These are phyloP conservation scores for Phalacrocorax carbo DNA, from an alignment of 2,113 vertebrate genomes.

Conservation along the genomic window DNA sequence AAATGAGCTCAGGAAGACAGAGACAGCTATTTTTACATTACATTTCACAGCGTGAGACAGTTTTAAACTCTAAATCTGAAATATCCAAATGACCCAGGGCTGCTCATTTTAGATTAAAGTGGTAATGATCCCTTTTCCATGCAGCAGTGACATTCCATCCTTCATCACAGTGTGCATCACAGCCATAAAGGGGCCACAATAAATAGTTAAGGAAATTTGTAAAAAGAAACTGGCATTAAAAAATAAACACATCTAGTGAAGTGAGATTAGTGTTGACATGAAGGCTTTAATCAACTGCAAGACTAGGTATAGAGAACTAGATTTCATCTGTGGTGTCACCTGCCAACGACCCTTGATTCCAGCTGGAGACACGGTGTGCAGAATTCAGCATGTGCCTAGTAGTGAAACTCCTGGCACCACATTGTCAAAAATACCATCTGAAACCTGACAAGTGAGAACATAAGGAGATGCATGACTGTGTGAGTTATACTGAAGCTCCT, in stretches of 20 bases:
- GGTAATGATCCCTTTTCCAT: background rate
- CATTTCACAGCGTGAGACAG: conserved; percentile 12
- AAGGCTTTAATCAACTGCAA: conserved; percentile 62
- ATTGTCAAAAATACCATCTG: conserved; percentile 35
- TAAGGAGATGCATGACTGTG: background rate
- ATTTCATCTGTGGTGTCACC: conserved; percentile 44
- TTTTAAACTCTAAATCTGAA: conserved; percentile 52
- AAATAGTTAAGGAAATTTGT: conserved; percentile 57
- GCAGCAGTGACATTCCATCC: background rate
- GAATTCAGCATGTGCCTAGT: conserved; percentile 31
- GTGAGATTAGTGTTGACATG: conserved; percentile 62
- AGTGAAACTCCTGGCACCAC: conserved; percentile 12
- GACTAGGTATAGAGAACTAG: conserved; percentile 50
- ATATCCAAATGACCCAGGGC: conserved; percentile 20
- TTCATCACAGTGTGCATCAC: background rate
- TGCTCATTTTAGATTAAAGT: conserved; percentile 46
- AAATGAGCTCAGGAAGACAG: conserved; percentile 27
- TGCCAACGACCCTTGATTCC: conserved; percentile 48
- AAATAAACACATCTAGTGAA: conserved; percentile 71
- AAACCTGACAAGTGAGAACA: conserved; percentile 29
- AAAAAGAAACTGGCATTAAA: conserved; percentile 32
- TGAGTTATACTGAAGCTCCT: background rate
- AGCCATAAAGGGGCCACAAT: background rate
- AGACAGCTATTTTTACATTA: conserved; percentile 26
- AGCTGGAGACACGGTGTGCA: conserved; percentile 16